Percentiles rank a stretch among this genome's conserved stretches.
Evolutionary conservation across 64 coral and sea anemone genomes (phyloP).

Genomic region (Porites lutea): DNA sequence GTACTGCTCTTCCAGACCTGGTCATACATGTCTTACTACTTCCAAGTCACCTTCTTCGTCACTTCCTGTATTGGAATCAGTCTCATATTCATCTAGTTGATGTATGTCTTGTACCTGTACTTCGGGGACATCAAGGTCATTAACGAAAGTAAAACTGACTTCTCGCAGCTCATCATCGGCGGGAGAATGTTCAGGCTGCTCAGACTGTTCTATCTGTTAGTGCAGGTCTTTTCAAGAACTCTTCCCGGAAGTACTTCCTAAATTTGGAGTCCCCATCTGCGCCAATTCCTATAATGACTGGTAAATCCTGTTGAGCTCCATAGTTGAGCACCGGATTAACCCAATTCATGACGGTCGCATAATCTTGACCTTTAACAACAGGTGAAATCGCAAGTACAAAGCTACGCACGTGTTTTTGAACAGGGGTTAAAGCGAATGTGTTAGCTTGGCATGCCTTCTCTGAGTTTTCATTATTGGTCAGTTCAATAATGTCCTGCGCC

Average conservation of each 20-base stretch:
- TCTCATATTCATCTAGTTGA: not conserved
- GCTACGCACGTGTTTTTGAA: slow-evolving; percentile 31
- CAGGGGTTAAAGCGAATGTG: slow-evolving; percentile 16
- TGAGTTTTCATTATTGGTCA: not conserved
- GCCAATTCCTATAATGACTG: not conserved
- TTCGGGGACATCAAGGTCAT: not conserved
- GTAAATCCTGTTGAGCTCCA: slow-evolving; percentile 1
- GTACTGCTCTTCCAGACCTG: no score
- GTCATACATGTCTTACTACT: no score
- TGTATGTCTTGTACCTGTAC: not conserved
- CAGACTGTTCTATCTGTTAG: no score
- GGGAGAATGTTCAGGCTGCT: no score
- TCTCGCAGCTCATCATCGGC: no score
- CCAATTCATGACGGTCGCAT: slow-evolving; percentile 1
- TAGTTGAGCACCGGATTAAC: not conserved
- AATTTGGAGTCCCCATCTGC: slow-evolving; percentile 52
- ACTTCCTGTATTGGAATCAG: not conserved
- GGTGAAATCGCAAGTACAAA: slow-evolving; percentile 7
- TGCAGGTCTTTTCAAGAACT: not conserved
- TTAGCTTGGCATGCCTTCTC: slow-evolving; percentile 42
- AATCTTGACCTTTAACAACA: slow-evolving; percentile 33
- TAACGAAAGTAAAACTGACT: not conserved
- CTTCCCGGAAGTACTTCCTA: slow-evolving; percentile 11
- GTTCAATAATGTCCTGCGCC: slow-evolving; percentile 30
- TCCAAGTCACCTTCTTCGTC: not conserved